Evolutionary conservation across 2,113 vertebrate species (phyloP).

Genomic region (Tenebrosternarchus preto): DNA sequence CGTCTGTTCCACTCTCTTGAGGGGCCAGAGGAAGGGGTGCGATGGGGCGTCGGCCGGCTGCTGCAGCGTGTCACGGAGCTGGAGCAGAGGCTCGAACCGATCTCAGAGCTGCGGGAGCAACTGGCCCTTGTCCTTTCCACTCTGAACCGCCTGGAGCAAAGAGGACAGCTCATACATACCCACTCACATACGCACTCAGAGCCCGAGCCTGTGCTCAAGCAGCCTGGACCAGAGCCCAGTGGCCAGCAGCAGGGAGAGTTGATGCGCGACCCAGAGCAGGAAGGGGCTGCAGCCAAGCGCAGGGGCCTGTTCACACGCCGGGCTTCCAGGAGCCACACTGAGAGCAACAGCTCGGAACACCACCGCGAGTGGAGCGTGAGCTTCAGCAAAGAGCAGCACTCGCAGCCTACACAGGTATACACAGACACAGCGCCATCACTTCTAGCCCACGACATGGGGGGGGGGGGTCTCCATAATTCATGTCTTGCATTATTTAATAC

Average conservation of each 20-base stretch:
- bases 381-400: conserved; percentile 50
- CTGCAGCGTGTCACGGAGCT: conserved; percentile 91
- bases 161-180: conserved; percentile 43
- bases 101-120: conserved; percentile 89
- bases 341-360: conserved; percentile 46
- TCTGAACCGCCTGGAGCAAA: conserved; percentile 88
- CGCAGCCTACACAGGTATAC: conserved; percentile 44
- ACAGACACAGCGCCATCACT: background rate
- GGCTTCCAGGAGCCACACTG: conserved; percentile 39
- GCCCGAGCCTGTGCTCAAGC: background rate
- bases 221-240: background rate
- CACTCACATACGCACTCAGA: conserved; percentile 34
- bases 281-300: conserved; percentile 40
- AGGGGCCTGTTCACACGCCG: conserved; percentile 47
- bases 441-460: too few relatives aligned
- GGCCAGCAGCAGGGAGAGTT: conserved; percentile 20
- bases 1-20: conserved; percentile 77
- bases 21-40: conserved; percentile 84
- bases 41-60: conserved; percentile 88
- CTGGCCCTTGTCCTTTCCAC: conserved; percentile 92
- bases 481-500: background rate
- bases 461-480: background rate
- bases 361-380: conserved; percentile 47
- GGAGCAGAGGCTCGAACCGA: conserved; percentile 89
- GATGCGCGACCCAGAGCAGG: conserved; percentile 4